phyloP scores from a whole-genome alignment of 2,797 vertebrate genomes.

The Eulemur albifrons region DNA sequence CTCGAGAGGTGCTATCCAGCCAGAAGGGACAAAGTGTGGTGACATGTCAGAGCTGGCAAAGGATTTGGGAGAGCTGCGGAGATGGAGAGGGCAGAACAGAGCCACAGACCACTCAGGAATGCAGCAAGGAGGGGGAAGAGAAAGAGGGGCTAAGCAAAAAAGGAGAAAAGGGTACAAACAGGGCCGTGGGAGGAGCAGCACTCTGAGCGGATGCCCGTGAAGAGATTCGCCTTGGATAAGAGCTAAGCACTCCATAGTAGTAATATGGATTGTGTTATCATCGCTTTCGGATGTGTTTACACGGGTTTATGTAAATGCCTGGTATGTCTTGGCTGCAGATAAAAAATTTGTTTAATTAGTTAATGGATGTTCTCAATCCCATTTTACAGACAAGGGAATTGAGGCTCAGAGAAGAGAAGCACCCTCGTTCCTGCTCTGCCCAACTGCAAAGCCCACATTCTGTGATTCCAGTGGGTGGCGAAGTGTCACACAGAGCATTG shows the following conservation, averaged over 20 bases:
- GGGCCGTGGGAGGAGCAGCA: background rate
- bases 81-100: background rate
- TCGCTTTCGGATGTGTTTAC: background rate
- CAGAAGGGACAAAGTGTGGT: background rate
- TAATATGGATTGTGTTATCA: background rate
- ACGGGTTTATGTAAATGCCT: background rate
- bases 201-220: background rate
- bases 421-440: background rate
- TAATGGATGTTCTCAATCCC: background rate
- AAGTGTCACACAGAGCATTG: background rate
- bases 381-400: background rate
- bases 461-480: background rate
- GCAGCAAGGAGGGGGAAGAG: background rate
- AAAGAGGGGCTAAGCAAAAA: background rate
- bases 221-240: background rate
- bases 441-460: background rate
- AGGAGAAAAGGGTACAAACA: background rate
- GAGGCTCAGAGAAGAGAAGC: background rate
- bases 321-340: background rate
- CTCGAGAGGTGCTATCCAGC: background rate
- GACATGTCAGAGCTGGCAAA: background rate
- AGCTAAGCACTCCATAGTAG: background rate
- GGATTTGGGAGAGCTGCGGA: background rate
- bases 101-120: background rate
- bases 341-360: background rate